Conservation (phyloP, 2,888 invertebrate species). For the Ormia ochracea region DNA sequence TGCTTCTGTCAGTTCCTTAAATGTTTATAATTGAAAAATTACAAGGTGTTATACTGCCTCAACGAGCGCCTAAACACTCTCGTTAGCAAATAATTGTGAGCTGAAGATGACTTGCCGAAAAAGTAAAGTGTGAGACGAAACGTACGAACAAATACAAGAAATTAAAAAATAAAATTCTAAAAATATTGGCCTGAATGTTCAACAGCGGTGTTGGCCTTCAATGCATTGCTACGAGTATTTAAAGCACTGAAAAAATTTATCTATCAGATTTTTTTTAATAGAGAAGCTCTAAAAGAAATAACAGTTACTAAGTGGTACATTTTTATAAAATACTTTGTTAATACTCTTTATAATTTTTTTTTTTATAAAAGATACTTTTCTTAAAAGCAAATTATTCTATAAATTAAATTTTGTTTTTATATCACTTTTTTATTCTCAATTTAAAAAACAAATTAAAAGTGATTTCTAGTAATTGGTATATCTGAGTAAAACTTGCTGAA, state of each 20-base stretch:
- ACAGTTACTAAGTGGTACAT: too few relatives aligned
- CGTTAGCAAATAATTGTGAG: conserved; percentile 52
- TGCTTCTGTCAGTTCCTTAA: conserved; percentile 24
- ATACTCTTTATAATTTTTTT: too few relatives aligned
- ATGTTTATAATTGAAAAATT: conserved; percentile 65
- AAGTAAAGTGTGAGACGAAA: not conserved
- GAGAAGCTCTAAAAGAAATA: too few relatives aligned
- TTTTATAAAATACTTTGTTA: too few relatives aligned
- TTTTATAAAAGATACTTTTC: too few relatives aligned
- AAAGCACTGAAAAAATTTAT: not conserved
- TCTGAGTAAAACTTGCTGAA: too few relatives aligned
- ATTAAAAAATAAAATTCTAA: not conserved
- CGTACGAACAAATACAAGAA: not conserved
- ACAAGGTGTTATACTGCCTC: conserved; percentile 62
- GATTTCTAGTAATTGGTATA: too few relatives aligned
- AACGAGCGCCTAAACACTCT: conserved; percentile 58
- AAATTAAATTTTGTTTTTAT: too few relatives aligned
- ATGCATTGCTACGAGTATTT: too few relatives aligned
- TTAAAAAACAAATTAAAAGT: too few relatives aligned
- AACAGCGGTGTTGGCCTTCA: not conserved
- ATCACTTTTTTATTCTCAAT: too few relatives aligned
- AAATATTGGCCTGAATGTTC: not conserved
- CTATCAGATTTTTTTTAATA: not conserved
- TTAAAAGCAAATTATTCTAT: too few relatives aligned
- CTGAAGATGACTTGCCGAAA: conserved; percentile 62